A percentile compares a stretch with the other conserved stretches of the same genome.
These are phyloP conservation scores for Temnothorax ravouxi DNA, from an alignment of 2,888 invertebrate genomes.

Conservation along the genomic window DNA sequence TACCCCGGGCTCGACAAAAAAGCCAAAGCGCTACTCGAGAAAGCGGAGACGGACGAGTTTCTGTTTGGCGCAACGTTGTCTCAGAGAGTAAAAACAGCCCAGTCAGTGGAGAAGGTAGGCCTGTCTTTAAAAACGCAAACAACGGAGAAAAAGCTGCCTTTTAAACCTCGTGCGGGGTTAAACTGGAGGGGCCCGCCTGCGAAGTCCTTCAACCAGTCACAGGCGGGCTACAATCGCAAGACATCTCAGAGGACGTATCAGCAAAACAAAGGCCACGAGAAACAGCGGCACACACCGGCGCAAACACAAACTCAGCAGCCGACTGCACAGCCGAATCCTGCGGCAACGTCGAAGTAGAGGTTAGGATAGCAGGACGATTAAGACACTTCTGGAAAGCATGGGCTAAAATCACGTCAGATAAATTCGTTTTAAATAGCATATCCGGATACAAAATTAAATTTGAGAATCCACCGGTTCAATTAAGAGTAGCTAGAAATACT, in stretches of 20 bases:
- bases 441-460: no score
- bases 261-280: no score
- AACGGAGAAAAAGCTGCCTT: not conserved
- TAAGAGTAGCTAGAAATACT: no score
- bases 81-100: not conserved
- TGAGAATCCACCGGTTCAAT: no score
- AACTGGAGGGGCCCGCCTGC: constrained; percentile 5
- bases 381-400: no score
- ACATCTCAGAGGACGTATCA: not conserved
- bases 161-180: not conserved
- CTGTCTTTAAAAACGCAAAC: not conserved
- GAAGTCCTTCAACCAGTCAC: not conserved
- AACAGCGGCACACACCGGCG: no score
- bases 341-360: not conserved
- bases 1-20: not conserved
- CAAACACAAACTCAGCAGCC: no score
- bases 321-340: no score
- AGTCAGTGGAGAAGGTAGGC: not conserved
- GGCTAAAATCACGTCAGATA: no score
- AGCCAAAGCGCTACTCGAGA: not conserved
- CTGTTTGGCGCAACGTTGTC: not conserved
- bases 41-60: not conserved
- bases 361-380: not conserved
- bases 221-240: no score
- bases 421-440: no score